phyloP scores from a whole-genome alignment of 2,888 invertebrate genomes.

The Cosmopolites sordidus region DNA sequence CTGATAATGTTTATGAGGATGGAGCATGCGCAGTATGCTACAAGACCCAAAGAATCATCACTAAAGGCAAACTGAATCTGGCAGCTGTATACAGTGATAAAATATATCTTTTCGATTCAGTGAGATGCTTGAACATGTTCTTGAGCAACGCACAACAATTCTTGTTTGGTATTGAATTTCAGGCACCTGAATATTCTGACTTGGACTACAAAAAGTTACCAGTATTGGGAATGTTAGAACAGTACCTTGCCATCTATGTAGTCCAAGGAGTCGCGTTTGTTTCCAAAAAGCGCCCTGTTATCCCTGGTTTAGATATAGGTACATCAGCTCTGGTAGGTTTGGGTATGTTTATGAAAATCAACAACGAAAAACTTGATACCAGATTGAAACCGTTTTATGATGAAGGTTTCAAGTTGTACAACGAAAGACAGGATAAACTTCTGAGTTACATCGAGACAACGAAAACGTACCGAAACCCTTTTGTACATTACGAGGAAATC shows the following conservation, averaged over 20 bases:
- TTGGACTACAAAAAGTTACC: slow-evolving; percentile 53
- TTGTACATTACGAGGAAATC: slow-evolving; percentile 48
- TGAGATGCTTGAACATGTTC: slow-evolving; percentile 53
- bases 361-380: slow-evolving; percentile 46
- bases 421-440: slow-evolving; percentile 36
- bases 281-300: slow-evolving; percentile 55
- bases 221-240: slow-evolving; percentile 58
- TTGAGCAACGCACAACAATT: slow-evolving; percentile 52
- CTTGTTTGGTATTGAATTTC: slow-evolving; percentile 46
- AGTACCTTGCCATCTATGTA: slow-evolving; percentile 54
- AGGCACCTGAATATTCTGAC: slow-evolving; percentile 45
- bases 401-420: slow-evolving; percentile 46
- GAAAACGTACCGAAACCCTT: slow-evolving; percentile 56
- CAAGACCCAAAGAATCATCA: slow-evolving; percentile 52
- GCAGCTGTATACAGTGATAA: slow-evolving; percentile 52
- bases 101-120: slow-evolving; percentile 56
- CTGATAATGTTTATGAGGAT: slow-evolving; percentile 48
- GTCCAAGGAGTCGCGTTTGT: slow-evolving; percentile 54
- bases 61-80: slow-evolving; percentile 48
- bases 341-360: slow-evolving; percentile 56
- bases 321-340: slow-evolving; percentile 55
- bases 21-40: slow-evolving; percentile 62
- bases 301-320: slow-evolving; percentile 54
- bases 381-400: slow-evolving; percentile 44
- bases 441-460: slow-evolving; percentile 44